These are phyloP conservation scores for Benthosema pterotum DNA, from an alignment of 2,797 vertebrate species.

Conservation along the genomic window DNA sequence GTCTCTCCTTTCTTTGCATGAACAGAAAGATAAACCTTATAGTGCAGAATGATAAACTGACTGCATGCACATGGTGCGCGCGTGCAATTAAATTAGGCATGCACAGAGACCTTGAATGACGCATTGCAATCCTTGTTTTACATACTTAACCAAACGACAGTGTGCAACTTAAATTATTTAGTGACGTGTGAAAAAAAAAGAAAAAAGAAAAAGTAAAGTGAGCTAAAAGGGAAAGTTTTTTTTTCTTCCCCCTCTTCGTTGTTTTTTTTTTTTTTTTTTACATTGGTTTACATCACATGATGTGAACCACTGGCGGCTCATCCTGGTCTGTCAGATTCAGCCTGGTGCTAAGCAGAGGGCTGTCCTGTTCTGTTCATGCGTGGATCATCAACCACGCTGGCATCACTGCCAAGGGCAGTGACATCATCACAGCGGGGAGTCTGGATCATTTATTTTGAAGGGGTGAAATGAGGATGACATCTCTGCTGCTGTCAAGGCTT, in stretches of 20 bases:
- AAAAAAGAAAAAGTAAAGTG: not conserved
- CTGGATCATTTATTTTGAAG: not conserved
- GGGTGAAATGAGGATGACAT: not conserved
- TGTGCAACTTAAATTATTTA: too few species aligned
- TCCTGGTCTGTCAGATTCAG: conserved; percentile 37
- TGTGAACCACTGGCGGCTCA: conserved; percentile 51
- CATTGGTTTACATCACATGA: conserved; percentile 43
- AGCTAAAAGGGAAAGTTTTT: conserved; percentile 46
- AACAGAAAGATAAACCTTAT: conserved; percentile 46
- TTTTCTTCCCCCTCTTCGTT: too few species aligned
- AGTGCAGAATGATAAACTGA: conserved; percentile 15
- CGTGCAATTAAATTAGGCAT: not conserved
- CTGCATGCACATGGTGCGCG: not conserved
- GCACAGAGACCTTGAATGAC: too few species aligned
- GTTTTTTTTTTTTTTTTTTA: conserved; percentile 39
- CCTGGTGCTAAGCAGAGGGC: conserved; percentile 22
- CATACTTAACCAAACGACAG: conserved; percentile 10
- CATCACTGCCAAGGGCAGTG: not conserved
- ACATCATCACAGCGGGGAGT: not conserved
- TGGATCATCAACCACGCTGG: not conserved
- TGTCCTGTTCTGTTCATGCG: conserved; percentile 27
- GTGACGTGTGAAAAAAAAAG: not conserved
- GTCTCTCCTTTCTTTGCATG: conserved; percentile 37
- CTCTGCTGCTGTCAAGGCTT: not conserved
- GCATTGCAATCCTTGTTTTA: not conserved